Evolutionary conservation across 2,797 vertebrate species (phyloP).

Genomic region (Synaphobranchus kaupii): DNA sequence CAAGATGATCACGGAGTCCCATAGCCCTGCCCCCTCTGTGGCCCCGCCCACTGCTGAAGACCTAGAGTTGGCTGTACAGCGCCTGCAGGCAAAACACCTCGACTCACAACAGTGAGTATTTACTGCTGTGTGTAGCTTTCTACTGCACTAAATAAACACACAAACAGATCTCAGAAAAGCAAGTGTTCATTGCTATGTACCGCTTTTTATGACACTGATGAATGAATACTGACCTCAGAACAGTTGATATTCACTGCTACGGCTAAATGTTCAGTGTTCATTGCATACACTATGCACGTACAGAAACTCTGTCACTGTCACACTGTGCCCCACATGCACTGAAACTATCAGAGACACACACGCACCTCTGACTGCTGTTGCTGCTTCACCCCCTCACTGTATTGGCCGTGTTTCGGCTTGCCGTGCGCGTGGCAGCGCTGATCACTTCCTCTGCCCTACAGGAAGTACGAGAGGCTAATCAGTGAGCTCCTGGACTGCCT

Average conservation of each 20-base stretch:
- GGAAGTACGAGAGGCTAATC: conserved; percentile 89
- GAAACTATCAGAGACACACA: background rate
- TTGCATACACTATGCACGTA: background rate
- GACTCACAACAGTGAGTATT: conserved; percentile 82
- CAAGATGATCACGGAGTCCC: conserved; percentile 76
- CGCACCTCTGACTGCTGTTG: background rate
- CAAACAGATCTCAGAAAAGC: background rate
- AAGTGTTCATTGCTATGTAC: background rate
- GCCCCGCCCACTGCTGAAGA: conserved; percentile 71
- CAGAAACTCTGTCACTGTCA: background rate
- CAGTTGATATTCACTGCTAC: background rate
- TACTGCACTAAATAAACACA: background rate
- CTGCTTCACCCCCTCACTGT: background rate
- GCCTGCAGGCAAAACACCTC: conserved; percentile 80
- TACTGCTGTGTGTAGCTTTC: background rate
- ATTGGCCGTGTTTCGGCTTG: background rate
- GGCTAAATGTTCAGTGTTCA: background rate
- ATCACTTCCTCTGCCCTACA: conserved; percentile 51
- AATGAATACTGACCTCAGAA: background rate
- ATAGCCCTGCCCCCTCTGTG: conserved; percentile 61
- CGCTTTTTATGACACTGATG: background rate
- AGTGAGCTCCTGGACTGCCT: conserved; percentile 83
- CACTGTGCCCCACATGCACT: background rate
- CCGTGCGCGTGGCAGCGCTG: background rate
- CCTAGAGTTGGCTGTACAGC: conserved; percentile 72